Base-by-base conservation (phyloP, 2,888 invertebrate genomes). In the Tetragonisca angustula region DNA sequence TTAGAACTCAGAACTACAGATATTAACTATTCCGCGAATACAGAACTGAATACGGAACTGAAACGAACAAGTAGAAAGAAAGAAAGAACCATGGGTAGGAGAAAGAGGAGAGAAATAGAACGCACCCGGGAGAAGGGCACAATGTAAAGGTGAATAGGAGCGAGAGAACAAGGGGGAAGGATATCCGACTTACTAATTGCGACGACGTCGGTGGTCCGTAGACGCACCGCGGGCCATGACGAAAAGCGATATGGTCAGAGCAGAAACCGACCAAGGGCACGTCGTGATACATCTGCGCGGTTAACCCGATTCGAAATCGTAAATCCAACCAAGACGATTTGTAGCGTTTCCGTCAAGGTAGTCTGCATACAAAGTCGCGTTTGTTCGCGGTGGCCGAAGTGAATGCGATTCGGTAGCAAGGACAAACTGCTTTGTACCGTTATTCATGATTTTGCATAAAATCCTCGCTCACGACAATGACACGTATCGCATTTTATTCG, bases 101-200 rank as follows among this genome's bases (percentile, higher is more conserved):
- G 15, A n/a, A 59, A 27, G 6, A 65, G 24, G 56, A 52, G 59
- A 56, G 68, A 79, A 71, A 78, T 80, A 79, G 83, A 73, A 76
- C 75, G 83, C 81, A 61, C 70, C 36, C n/a, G 21, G 67, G 62
- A 81, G 75, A 76, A 79, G 79, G 78, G 78, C 24, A 73, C 59
- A 78, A 69, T 54, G 76, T 69, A 78, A 75, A 78, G 81, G 90
- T 69, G 84, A 79, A 84, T 81, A 87, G 81, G 64, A 81, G 75
- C 74, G 69, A 72, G 73, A 79, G 86, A 76, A 78, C 79, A 79
- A 83, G 87, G 81, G 85, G 84, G 85, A 83, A 83, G 83, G 90
- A 92, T 91, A 92, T 93, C 91, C 91, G 92, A 92, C 93, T 92
- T 93, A 92, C 93, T 93, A 93, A 93, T 93, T 93, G 93, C 92